phyloP scores from a whole-genome alignment of 2,797 vertebrate genomes.

The Danio choprae region DNA sequence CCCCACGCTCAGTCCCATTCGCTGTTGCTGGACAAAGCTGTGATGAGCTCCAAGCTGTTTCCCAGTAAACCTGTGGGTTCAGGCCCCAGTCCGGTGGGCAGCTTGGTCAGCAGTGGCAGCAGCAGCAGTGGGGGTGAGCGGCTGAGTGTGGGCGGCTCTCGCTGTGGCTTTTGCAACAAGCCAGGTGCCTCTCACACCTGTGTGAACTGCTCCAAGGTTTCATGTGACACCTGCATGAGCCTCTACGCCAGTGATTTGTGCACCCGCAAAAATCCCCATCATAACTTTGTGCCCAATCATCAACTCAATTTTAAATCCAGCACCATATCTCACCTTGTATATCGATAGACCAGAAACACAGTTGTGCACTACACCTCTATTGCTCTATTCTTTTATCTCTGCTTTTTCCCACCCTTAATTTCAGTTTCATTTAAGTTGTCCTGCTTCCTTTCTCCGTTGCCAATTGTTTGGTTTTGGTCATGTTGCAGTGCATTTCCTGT shows the following conservation, averaged over 20 bases:
- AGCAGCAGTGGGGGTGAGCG: conserved; percentile 52
- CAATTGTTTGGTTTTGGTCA: conserved; percentile 68
- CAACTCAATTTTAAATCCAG: conserved; percentile 95
- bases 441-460: conserved; percentile 40
- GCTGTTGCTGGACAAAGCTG: conserved; percentile 80
- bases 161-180: conserved; percentile 97
- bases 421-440: conserved; percentile 51
- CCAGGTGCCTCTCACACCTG: conserved; percentile 91
- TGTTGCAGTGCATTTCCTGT: conserved; percentile 73
- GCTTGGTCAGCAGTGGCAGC: background rate
- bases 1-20: conserved; percentile 70
- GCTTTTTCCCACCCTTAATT: conserved; percentile 5
- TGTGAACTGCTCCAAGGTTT: conserved; percentile 98
- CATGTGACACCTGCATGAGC: conserved; percentile 90
- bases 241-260: conserved; percentile 94
- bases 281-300: conserved; percentile 94
- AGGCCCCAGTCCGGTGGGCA: conserved; percentile 64
- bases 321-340: conserved; percentile 92
- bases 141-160: conserved; percentile 54
- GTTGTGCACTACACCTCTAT: conserved; percentile 23
- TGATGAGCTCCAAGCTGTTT: conserved; percentile 79
- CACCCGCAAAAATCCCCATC: conserved; percentile 91
- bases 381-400: conserved; percentile 15
- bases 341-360: conserved; percentile 82
- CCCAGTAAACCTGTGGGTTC: conserved; percentile 76